These are phyloP conservation scores for Dynastes hyllus DNA, from an alignment of 2,888 invertebrate genomes.

Conservation along the genomic window DNA sequence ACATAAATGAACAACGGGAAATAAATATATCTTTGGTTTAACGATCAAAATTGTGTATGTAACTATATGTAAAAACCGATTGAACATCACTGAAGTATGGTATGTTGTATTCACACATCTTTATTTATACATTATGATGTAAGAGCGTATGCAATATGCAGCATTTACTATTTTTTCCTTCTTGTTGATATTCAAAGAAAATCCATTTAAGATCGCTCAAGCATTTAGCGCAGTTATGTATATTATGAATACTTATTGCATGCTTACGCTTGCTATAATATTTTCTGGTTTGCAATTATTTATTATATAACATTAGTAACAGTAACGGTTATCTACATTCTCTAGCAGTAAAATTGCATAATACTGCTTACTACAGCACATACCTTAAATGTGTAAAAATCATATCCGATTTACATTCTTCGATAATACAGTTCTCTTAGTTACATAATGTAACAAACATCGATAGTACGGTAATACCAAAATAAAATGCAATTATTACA, in stretches of 20 bases:
- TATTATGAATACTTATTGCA: not conserved
- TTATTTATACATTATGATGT: not conserved
- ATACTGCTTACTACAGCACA: not conserved
- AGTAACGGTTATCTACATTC: not conserved
- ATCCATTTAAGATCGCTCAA: not conserved
- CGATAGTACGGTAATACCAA: too few species aligned
- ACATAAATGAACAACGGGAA: too few species aligned
- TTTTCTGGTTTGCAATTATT: not conserved
- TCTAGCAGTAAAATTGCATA: not conserved
- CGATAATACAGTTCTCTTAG: too few species aligned
- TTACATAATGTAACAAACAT: too few species aligned
- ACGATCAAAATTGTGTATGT: not conserved
- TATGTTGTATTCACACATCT: not conserved
- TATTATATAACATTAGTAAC: not conserved
- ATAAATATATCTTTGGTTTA: too few species aligned
- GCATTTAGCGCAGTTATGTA: not conserved
- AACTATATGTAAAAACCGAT: too few species aligned
- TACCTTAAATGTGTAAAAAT: not conserved
- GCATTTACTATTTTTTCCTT: not conserved
- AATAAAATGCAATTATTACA: too few species aligned
- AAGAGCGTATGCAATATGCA: not conserved
- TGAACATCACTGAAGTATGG: not conserved
- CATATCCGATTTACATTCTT: not conserved
- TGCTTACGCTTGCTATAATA: not conserved
- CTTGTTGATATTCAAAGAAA: not conserved